Percentiles rank a stretch among this genome's conserved stretches.
phyloP scores from a whole-genome alignment of 2,113 vertebrate genomes.

The Heptranchias perlo region DNA sequence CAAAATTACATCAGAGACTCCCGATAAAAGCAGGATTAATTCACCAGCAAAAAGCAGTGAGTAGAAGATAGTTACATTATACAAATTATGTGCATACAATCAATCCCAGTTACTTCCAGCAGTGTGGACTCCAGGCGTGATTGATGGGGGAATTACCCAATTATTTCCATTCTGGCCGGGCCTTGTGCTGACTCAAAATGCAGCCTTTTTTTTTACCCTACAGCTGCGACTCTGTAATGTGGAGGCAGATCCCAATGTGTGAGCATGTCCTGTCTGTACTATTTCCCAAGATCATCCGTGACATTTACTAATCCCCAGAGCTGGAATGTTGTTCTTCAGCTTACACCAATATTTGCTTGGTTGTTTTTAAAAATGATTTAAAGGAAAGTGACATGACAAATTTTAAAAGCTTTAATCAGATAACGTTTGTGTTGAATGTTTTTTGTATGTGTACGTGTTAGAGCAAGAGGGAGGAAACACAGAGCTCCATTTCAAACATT shows the following conservation, averaged over 20 bases:
- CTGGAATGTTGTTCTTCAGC: background rate
- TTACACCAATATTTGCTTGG: background rate
- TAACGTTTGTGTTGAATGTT: background rate
- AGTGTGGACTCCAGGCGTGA: background rate
- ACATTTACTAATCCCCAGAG: background rate
- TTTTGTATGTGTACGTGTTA: background rate
- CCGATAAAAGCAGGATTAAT: background rate
- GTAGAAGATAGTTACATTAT: background rate
- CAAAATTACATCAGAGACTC: background rate
- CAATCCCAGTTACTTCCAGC: background rate
- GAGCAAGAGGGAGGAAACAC: background rate
- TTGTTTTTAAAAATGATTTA: background rate
- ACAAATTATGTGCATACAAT: background rate
- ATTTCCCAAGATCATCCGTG: background rate
- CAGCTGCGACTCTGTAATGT: background rate
- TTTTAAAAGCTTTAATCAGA: background rate
- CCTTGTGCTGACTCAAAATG: background rate
- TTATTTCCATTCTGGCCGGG: background rate
- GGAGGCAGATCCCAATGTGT: background rate
- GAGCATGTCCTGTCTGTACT: background rate
- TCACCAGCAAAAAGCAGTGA: background rate
- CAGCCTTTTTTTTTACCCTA: background rate
- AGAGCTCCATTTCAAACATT: background rate
- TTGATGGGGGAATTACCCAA: background rate
- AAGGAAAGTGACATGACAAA: background rate